These are phyloP conservation scores for Hirtodrosophila confusa DNA, from an alignment of 2,888 invertebrate genomes.

Conservation along the genomic window DNA sequence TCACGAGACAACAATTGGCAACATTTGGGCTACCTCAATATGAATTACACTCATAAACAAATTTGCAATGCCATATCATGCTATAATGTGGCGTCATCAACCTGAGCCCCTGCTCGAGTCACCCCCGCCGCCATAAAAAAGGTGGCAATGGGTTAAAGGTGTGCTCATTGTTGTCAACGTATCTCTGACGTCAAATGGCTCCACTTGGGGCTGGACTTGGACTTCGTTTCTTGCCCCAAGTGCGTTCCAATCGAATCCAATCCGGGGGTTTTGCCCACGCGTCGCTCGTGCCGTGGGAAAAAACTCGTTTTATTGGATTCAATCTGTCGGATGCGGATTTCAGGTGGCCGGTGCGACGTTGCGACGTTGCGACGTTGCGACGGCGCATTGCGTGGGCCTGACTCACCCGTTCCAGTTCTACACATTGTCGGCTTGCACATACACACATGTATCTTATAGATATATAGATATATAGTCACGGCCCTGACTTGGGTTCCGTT, in stretches of 20 bases:
- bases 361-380: no score
- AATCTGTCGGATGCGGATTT: slow-evolving; percentile 65
- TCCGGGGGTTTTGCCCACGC: slow-evolving; percentile 63
- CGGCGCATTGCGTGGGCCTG: slow-evolving; percentile 67
- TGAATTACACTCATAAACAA: slow-evolving; percentile 35
- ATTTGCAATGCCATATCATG: slow-evolving; percentile 37
- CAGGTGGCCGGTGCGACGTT: slow-evolving; percentile 52
- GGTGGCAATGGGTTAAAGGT: slow-evolving; percentile 3
- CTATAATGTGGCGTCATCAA: no score
- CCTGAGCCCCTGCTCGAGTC: no score
- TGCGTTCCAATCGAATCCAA: slow-evolving; percentile 35
- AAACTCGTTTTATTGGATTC: slow-evolving; percentile 63
- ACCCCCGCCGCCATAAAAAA: not conserved
- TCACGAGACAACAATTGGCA: slow-evolving; percentile 25
- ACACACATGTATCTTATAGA: not conserved
- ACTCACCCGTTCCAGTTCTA: slow-evolving; percentile 56
- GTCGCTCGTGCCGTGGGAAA: slow-evolving; percentile 51
- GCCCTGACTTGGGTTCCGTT: slow-evolving; percentile 75
- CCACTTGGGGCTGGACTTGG: slow-evolving; percentile 16
- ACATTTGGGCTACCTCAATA: slow-evolving; percentile 12
- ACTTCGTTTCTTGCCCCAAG: slow-evolving; percentile 7
- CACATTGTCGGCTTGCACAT: not conserved
- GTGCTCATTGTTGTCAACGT: slow-evolving; percentile 13
- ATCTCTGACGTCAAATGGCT: slow-evolving; percentile 51
- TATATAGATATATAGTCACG: slow-evolving; percentile 22